phyloP scores from a whole-genome alignment of 2,888 invertebrate species.

The Polyommatus iphigenia region DNA sequence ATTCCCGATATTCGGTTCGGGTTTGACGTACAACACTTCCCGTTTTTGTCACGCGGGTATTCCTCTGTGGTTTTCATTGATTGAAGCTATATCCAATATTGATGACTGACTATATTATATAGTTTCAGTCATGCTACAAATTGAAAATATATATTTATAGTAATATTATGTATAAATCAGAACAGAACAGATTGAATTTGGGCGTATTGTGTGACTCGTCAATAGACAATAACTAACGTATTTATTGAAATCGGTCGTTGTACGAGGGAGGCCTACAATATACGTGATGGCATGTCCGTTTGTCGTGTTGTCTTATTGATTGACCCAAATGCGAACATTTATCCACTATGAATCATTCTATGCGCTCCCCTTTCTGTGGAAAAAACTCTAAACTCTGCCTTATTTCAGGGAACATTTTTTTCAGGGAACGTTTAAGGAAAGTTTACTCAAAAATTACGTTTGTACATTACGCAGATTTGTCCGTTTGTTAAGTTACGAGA shows the following conservation, averaged over 20 bases:
- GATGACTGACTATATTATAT: too few species aligned
- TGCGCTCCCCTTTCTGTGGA: not conserved
- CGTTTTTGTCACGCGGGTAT: not conserved
- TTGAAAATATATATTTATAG: too few species aligned
- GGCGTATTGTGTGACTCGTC: not conserved
- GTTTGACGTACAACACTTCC: too few species aligned
- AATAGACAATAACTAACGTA: too few species aligned
- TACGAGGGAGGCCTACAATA: slow-evolving; percentile 2
- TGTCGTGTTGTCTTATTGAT: slow-evolving; percentile 62
- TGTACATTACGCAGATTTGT: too few species aligned
- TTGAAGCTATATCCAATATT: too few species aligned
- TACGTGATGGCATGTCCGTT: slow-evolving; percentile 38
- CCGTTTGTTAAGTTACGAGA: too few species aligned
- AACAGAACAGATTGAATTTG: not conserved
- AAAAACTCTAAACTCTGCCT: not conserved
- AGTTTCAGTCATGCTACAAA: too few species aligned
- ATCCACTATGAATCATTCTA: slow-evolving; percentile 8
- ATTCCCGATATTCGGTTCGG: not conserved
- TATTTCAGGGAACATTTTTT: not conserved
- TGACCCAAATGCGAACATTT: slow-evolving; percentile 60
- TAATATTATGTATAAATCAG: not conserved
- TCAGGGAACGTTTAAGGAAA: not conserved
- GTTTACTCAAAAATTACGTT: not conserved
- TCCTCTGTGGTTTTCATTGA: too few species aligned
- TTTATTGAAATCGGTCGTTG: not conserved